These are phyloP conservation scores for Drosophila subquinaria DNA, from an alignment of 2,888 invertebrate species.

Conservation along the genomic window DNA sequence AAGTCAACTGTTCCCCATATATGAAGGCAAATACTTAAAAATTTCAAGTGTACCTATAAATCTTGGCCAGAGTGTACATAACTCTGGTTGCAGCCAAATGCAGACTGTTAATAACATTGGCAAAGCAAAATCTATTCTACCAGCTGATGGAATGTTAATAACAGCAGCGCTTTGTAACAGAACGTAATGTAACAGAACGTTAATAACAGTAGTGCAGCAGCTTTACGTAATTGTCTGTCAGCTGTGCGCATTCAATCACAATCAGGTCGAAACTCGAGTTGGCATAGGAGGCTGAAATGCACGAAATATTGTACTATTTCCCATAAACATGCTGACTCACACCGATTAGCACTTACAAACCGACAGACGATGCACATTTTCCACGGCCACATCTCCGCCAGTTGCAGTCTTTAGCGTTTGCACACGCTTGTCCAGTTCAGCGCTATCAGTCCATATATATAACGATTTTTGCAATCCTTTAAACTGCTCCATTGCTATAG, in stretches of 20 bases:
- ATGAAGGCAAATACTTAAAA: too few species aligned
- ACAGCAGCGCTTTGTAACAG: too few species aligned
- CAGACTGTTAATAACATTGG: too few species aligned
- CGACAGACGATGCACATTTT: constrained; percentile 88
- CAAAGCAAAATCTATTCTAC: too few species aligned
- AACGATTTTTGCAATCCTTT: constrained; percentile 86
- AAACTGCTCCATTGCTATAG: constrained; percentile 82
- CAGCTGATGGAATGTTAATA: too few species aligned
- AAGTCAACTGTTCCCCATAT: too few species aligned
- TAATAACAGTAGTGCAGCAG: too few species aligned
- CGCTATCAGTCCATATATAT: constrained; percentile 87
- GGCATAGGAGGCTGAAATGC: constrained; percentile 86
- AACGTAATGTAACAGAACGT: too few species aligned
- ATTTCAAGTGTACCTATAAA: too few species aligned
- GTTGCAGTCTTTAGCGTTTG: constrained; percentile 86
- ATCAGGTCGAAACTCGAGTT: constrained; percentile 88
- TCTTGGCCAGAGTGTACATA: too few species aligned
- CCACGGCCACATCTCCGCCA: constrained; percentile 87
- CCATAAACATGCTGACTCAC: constrained; percentile 64
- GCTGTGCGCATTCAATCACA: constrained; percentile 84
- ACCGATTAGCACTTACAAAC: constrained; percentile 86
- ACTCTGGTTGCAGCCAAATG: too few species aligned
- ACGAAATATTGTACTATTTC: constrained; percentile 11
- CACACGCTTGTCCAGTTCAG: constrained; percentile 87
- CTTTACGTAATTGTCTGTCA: constrained; percentile 86